These are phyloP conservation scores for Sebastes goodei DNA, from an alignment of 2,797 vertebrate species.

Conservation along the genomic window DNA sequence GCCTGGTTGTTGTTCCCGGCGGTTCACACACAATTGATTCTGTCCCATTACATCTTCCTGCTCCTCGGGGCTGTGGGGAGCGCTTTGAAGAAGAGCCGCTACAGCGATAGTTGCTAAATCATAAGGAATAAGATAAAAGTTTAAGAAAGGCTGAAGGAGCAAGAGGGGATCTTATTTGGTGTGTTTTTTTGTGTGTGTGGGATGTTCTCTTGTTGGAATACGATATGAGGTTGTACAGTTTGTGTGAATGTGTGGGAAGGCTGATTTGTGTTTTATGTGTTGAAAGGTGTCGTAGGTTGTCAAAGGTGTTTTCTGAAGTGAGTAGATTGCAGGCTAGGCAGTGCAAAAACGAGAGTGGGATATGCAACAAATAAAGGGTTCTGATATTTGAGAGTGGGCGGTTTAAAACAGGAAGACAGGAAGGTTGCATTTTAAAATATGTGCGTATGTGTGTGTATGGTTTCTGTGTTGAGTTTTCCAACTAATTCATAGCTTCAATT, in stretches of 20 bases:
- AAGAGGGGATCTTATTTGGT: slow-evolving; percentile 32
- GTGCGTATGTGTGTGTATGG: not conserved
- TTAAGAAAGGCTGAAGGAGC: slow-evolving; percentile 34
- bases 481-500: slow-evolving; percentile 29
- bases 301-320: slow-evolving; percentile 39
- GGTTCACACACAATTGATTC: slow-evolving; percentile 53
- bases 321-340: slow-evolving; percentile 29
- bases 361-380: slow-evolving; percentile 33
- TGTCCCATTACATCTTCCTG: slow-evolving; percentile 42
- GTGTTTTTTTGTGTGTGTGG: slow-evolving; percentile 13
- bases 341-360: slow-evolving; percentile 36
- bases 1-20: slow-evolving; percentile 34
- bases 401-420: slow-evolving; percentile 29
- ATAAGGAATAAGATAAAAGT: slow-evolving; percentile 50
- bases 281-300: slow-evolving; percentile 28
- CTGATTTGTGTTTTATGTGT: slow-evolving; percentile 30
- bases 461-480: not conserved
- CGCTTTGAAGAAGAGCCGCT: slow-evolving; percentile 54
- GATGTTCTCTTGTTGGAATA: slow-evolving; percentile 30
- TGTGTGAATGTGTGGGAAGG: slow-evolving; percentile 24
- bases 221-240: slow-evolving; percentile 10
- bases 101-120: slow-evolving; percentile 42
- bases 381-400: slow-evolving; percentile 35
- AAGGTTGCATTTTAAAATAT: slow-evolving; percentile 8
- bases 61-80: slow-evolving; percentile 33